phyloP scores from a whole-genome alignment of 1,140 invertebrate species.

The Contarinia nasturtii region DNA sequence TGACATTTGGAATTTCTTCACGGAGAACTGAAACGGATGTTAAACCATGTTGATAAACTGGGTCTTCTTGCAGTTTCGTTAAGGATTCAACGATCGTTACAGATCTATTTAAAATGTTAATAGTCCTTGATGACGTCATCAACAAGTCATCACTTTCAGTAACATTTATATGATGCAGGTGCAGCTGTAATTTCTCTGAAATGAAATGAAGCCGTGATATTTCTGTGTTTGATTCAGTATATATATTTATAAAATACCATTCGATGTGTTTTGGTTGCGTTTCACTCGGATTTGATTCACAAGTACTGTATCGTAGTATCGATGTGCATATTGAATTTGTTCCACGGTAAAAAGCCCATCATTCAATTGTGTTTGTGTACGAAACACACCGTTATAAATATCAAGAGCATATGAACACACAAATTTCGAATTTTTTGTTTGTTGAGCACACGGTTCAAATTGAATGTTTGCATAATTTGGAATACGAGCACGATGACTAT shows the following conservation, averaged over 20 bases:
- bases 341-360: constrained; percentile 7
- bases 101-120: constrained; percentile 15
- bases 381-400: background rate
- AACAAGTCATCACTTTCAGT: constrained; percentile 22
- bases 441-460: constrained; percentile 1
- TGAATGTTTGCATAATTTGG: constrained; percentile 33
- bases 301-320: constrained; percentile 31
- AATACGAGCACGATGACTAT: constrained; percentile 31
- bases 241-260: no score
- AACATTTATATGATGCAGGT: background rate
- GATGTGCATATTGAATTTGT: constrained; percentile 22
- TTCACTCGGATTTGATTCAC: constrained; percentile 28
- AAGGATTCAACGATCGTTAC: background rate
- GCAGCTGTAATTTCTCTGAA: background rate
- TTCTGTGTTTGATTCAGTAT: no score
- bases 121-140: constrained; percentile 21
- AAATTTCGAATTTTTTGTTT: background rate
- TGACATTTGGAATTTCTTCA: background rate
- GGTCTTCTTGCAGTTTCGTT: background rate
- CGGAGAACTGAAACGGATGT: background rate
- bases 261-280: no score
- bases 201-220: no score
- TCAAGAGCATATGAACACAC: background rate
- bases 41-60: background rate
- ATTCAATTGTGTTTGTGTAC: constrained; percentile 5